Conservation (phyloP, 2,797 vertebrate genomes). For the Cottoperca gobio region DNA sequence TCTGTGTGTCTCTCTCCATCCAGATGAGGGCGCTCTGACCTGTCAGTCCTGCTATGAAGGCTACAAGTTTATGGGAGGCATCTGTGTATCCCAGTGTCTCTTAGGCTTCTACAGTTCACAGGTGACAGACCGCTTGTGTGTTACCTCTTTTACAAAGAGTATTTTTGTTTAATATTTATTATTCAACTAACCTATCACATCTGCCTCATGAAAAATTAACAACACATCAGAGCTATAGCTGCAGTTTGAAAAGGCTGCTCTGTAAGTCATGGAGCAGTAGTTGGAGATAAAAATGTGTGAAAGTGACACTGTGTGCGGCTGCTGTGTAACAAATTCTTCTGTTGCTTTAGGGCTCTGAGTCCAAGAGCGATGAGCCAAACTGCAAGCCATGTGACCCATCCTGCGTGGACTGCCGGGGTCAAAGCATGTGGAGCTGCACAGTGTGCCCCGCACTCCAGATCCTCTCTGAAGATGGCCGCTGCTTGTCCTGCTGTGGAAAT, state of each 20-base stretch:
- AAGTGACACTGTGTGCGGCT: neutral
- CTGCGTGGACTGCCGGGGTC: slow-evolving; percentile 90
- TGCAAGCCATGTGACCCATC: slow-evolving; percentile 87
- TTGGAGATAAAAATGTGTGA: neutral
- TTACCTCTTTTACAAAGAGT: neutral
- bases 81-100: slow-evolving; percentile 87
- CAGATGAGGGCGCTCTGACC: slow-evolving; percentile 80
- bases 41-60: slow-evolving; percentile 90
- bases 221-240: neutral
- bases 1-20: slow-evolving; percentile 50
- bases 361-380: slow-evolving; percentile 61
- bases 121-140: slow-evolving; percentile 65
- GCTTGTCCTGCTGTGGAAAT: slow-evolving; percentile 88
- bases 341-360: slow-evolving; percentile 38
- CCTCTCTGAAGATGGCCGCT: slow-evolving; percentile 86
- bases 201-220: neutral
- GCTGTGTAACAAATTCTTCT: slow-evolving; percentile 1
- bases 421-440: slow-evolving; percentile 87
- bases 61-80: slow-evolving; percentile 80
- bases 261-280: neutral
- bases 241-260: neutral
- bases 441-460: slow-evolving; percentile 83
- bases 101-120: slow-evolving; percentile 86
- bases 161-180: neutral
- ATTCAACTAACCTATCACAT: neutral